These are phyloP conservation scores for Andrena dorsata DNA, from an alignment of 2,888 invertebrate species.

Conservation along the genomic window DNA sequence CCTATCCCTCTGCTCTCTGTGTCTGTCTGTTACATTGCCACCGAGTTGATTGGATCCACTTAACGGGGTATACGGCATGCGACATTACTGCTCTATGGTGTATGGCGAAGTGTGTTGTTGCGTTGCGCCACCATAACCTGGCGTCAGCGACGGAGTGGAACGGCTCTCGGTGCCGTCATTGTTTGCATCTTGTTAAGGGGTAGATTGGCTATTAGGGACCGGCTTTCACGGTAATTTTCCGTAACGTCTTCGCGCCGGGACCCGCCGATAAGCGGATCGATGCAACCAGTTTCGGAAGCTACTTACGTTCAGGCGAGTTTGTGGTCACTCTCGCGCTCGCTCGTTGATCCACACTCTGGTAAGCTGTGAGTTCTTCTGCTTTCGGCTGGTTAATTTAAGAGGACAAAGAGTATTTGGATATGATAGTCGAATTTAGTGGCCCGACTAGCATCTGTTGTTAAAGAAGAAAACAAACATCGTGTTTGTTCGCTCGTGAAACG, in stretches of 20 bases:
- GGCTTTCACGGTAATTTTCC: conserved; percentile 48
- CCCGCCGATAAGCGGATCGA: conserved; percentile 5
- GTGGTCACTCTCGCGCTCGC: neutral
- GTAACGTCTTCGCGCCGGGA: conserved; percentile 49
- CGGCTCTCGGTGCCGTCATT: conserved; percentile 72
- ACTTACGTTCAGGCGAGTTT: conserved; percentile 1
- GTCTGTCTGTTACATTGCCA: conserved; percentile 75
- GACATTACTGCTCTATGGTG: conserved; percentile 84
- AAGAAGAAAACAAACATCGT: too few species aligned
- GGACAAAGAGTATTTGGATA: too few species aligned
- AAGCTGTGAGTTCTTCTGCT: too few species aligned
- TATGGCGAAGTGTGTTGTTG: conserved; percentile 79
- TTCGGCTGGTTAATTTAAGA: too few species aligned
- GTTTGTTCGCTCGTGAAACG: conserved; percentile 50
- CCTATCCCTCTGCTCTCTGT: conserved; percentile 56
- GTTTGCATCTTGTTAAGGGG: conserved; percentile 61
- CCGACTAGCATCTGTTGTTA: neutral
- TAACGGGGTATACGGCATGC: conserved; percentile 82
- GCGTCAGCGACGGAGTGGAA: conserved; percentile 75
- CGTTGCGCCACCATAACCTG: conserved; percentile 79
- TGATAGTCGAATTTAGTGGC: too few species aligned
- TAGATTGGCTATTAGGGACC: conserved; percentile 57
- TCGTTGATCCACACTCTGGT: too few species aligned
- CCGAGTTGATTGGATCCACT: conserved; percentile 85
- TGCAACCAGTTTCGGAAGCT: conserved; percentile 1